Conservation (phyloP, 64 coral and sea anemone genomes). For the Anthopleura sola region DNA sequence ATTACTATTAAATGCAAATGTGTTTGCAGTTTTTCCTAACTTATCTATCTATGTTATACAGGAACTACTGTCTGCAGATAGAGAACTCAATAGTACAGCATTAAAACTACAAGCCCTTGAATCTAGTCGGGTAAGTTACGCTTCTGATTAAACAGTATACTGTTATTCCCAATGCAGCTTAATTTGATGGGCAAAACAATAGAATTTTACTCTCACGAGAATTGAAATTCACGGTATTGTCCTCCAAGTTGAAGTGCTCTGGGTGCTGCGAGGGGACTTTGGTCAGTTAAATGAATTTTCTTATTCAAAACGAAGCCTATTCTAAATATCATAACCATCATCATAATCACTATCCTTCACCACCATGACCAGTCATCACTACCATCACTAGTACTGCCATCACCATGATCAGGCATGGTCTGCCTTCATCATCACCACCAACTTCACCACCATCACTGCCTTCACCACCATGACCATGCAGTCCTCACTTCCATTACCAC, state of each 20-base stretch:
- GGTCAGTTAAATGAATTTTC: too few relatives aligned
- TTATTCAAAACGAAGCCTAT: too few relatives aligned
- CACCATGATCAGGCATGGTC: too few relatives aligned
- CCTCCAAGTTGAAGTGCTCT: too few relatives aligned
- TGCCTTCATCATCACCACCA: background rate
- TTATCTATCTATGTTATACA: background rate
- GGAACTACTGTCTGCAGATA: conserved; percentile 49
- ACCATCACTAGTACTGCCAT: too few relatives aligned
- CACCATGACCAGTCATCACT: background rate
- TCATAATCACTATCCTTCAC: background rate
- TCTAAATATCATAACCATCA: background rate
- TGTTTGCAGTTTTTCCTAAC: background rate
- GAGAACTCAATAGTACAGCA: conserved; percentile 56
- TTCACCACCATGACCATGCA: background rate
- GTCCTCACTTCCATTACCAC: background rate
- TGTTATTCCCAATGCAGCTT: too few relatives aligned
- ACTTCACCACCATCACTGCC: too few relatives aligned
- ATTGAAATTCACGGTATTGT: too few relatives aligned
- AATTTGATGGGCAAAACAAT: too few relatives aligned
- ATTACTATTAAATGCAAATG: background rate
- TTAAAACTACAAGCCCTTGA: conserved; percentile 51
- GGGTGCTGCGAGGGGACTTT: too few relatives aligned
- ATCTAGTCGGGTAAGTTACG: conserved; percentile 41
- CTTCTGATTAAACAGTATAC: too few relatives aligned
- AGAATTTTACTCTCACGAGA: too few relatives aligned